Percentiles rank a stretch among this genome's conserved stretches.
These are phyloP conservation scores for Marisa cornuarietis DNA, from an alignment of 1,140 invertebrate species.

Conservation along the genomic window DNA sequence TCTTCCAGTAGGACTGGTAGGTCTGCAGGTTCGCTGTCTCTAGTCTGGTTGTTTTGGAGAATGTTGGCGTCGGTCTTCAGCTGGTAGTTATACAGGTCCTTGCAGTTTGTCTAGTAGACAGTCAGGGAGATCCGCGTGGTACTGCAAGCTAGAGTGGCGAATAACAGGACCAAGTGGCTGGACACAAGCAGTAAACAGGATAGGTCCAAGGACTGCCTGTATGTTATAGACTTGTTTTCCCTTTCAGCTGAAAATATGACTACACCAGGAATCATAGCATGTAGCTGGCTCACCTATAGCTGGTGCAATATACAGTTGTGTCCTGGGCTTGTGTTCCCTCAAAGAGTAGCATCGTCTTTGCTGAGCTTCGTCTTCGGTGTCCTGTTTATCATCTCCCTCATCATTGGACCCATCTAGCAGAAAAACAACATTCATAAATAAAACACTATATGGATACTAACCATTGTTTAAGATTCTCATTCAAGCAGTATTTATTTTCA, in stretches of 20 bases:
- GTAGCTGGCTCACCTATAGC: slow-evolving; percentile 47
- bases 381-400: slow-evolving; percentile 38
- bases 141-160: neutral
- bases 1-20: too few species aligned
- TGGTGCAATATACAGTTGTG: slow-evolving; percentile 54
- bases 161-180: too few species aligned
- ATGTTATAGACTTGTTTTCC: too few species aligned
- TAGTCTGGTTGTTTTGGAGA: too few species aligned
- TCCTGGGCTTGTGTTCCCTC: slow-evolving; percentile 61
- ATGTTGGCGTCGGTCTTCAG: too few species aligned
- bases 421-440: slow-evolving; percentile 13
- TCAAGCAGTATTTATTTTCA: too few species aligned
- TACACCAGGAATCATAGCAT: neutral
- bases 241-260: neutral
- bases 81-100: too few species aligned
- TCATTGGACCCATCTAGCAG: slow-evolving; percentile 22
- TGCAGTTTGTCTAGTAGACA: too few species aligned
- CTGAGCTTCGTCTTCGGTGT: slow-evolving; percentile 49
- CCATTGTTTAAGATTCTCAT: neutral
- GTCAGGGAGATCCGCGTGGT: too few species aligned
- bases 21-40: too few species aligned
- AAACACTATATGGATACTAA: neutral
- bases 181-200: too few species aligned
- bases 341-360: slow-evolving; percentile 61
- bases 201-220: too few species aligned